phyloP scores from a whole-genome alignment of 1,140 invertebrate species.

The Philopotamus ludificatus region DNA sequence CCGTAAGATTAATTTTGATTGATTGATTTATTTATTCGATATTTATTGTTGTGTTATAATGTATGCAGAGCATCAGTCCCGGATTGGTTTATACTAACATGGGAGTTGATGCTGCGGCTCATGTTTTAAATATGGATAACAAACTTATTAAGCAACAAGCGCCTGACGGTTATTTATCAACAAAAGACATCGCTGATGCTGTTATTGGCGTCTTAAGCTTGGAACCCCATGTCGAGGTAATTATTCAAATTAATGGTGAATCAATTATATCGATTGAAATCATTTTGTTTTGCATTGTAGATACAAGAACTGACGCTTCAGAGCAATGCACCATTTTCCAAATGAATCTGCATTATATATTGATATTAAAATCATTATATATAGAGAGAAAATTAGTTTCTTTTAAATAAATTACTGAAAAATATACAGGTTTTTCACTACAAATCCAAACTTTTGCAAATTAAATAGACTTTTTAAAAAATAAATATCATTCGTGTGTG shows the following conservation, averaged over 20 bases:
- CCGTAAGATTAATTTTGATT: constrained; percentile 52
- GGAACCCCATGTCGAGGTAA: constrained; percentile 10
- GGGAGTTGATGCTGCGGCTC: neutral
- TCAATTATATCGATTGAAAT: neutral
- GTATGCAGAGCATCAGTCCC: constrained; percentile 59
- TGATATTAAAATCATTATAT: too few relatives aligned
- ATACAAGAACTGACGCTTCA: constrained; percentile 10
- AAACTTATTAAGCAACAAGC: neutral
- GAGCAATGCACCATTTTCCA: too few relatives aligned
- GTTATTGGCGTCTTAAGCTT: constrained; percentile 8
- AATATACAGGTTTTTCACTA: too few relatives aligned
- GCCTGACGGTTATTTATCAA: constrained; percentile 11
- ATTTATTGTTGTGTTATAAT: neutral
- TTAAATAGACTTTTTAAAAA: too few relatives aligned
- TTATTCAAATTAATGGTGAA: neutral
- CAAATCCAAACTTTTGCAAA: too few relatives aligned
- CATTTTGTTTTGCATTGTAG: too few relatives aligned
- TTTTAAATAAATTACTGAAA: too few relatives aligned
- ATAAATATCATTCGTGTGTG: too few relatives aligned
- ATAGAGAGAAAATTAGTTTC: too few relatives aligned
- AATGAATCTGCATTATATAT: too few relatives aligned
- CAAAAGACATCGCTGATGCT: constrained; percentile 4
- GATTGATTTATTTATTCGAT: too few relatives aligned
- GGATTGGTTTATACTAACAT: constrained; percentile 60
- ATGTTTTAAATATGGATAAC: neutral